Base-by-base conservation (phyloP, 2,113 vertebrate genomes). In the Oophaga pumilio region DNA sequence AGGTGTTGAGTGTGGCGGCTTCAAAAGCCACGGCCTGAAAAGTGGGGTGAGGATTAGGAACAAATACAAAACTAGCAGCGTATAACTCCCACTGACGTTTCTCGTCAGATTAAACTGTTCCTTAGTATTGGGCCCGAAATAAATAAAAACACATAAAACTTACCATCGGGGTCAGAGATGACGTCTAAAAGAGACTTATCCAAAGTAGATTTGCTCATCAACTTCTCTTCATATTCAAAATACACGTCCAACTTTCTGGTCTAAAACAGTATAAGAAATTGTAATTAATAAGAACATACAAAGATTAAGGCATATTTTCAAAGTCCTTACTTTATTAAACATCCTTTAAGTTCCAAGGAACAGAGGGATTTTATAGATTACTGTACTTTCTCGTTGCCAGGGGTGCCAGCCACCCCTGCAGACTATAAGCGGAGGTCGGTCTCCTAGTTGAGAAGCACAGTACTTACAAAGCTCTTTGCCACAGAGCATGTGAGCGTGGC, bases 151-250 rank as follows among this genome's bases (percentile, higher is more conserved):
- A 76, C 60, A 8, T 94, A 8, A 69, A 68, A 8, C 95, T 91
- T 93, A 99, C 98, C 98, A 86, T 99, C 97, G 76, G 98, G 98
- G 90, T 99, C 98, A 89, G 96, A 98, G 94, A 99, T 98, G 92
- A 99, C 95, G 91, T 99, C 98, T 93, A 99, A 94, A 89, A 99
- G 95, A 59, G 98, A 99, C 91, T 99, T 99, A 91, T 99, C 98
- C 89, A 99, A 91, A 78, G 97, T 97, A 14, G 97, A 97, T 90
- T 99, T 99, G 94, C 97, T 99, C 98, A 99, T 99, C 92, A 99
- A 95, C 93, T 98, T 99, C 92, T 99, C 98, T 93, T 99, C 98
- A 62, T 96, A 98, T 91, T 99, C 98, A 94, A 99, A 99, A 94
- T 99, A 99, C 43, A 99, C 94, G 90, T 99, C 98, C 90, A 99